Percentiles rank a stretch among this genome's conserved stretches.
phyloP scores from a whole-genome alignment of 2,888 invertebrate species.

The Cataglyphis albicans region DNA sequence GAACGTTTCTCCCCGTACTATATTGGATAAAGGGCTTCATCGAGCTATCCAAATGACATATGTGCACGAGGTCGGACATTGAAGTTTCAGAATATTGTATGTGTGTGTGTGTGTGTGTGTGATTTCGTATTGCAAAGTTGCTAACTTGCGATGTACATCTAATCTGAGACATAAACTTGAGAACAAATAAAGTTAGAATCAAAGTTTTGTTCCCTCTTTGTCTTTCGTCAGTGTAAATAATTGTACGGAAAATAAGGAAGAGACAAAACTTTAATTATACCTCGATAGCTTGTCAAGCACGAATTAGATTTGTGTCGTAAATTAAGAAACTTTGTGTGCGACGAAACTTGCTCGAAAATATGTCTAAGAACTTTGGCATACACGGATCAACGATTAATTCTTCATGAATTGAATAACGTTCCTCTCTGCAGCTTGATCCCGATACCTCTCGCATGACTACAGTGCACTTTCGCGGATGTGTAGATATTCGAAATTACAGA shows the following conservation, averaged over 20 bases:
- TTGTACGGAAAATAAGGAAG: neutral
- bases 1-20: neutral
- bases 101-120: neutral
- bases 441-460: slow-evolving; percentile 48
- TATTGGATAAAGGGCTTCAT: slow-evolving; percentile 38
- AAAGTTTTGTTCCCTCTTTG: neutral
- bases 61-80: neutral
- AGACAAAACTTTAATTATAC: neutral
- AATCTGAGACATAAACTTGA: slow-evolving; percentile 4
- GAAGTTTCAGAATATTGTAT: neutral
- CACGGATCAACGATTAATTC: neutral
- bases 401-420: neutral
- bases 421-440: slow-evolving; percentile 60
- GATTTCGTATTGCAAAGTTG: slow-evolving; percentile 27
- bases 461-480: slow-evolving; percentile 28
- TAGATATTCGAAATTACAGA: slow-evolving; percentile 40
- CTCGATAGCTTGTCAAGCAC: neutral
- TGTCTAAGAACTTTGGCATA: neutral
- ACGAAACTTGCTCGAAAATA: neutral
- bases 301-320: neutral
- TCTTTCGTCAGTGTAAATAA: neutral
- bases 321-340: neutral
- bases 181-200: neutral
- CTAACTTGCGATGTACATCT: neutral
- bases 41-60: neutral